Base-by-base conservation (phyloP, 2,113 vertebrate genomes). In the Halcyon malimbica region DNA sequence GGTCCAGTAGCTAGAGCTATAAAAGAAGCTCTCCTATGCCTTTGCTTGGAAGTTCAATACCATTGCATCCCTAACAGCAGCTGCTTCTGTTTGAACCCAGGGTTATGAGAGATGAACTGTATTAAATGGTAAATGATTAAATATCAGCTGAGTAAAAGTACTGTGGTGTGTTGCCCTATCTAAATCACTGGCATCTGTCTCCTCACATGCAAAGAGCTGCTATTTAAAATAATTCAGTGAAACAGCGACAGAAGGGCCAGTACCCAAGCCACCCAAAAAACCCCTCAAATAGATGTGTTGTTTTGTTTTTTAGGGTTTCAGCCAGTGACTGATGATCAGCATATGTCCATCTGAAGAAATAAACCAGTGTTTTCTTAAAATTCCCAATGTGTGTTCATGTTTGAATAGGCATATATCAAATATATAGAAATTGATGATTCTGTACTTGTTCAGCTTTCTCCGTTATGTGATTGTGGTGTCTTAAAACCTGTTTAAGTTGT, bases 71-170 rank as follows among this genome's bases (percentile, higher is more conserved):
- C 89, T 97, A 96, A 94, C 67, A 97, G 94, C 92, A 95, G 87
- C 94, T 96, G 97, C 93, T 96, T 97, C 94, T 97, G 42, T 97
- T 96, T 98, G 97, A 98, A 98, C 96, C 97, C 25, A 4, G 64
- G 93, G 96, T 97, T 97, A 93, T 95, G 94, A 96, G 96, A 97
- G 92, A 97, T 94, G 96, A 97, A 97, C 97, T 96, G 71, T 80
- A 93, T 96, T 97, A 97, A 98, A 96, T 97, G 78, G 93, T 95
- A 97, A 97, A 98, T 97, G 97, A 97, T 97, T 97, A 96, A 94
- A 91, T 97, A 97, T 96, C 89, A 95, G 78, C 97, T 94, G 92
- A 97, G 88, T 93, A 92, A 97, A 96, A 98, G 91, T 91, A 69
- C 48, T 63, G 54, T 70, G 29, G 62, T 95, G 71, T 46, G 24